Base-by-base conservation (phyloP, 2,113 vertebrate genomes). In the human region DNA sequence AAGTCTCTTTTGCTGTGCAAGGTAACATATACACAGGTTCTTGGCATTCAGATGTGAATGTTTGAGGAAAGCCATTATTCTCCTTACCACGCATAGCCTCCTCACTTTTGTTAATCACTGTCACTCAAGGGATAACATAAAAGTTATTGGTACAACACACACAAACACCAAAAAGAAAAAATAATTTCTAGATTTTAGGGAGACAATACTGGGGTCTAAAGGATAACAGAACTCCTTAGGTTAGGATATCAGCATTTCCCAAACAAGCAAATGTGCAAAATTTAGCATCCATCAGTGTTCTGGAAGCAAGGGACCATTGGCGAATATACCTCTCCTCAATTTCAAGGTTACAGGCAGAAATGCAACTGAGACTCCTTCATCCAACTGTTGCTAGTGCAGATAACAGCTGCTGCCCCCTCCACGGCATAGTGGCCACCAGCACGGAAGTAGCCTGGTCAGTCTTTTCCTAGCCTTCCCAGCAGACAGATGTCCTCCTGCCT, bases 281-380 rank as follows among this genome's bases (percentile, higher is more conserved):
- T 50, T 68, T 20, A 57, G 32, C 38, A 14, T 22, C 22, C 2
- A 0, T 50, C 12, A 8, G 16, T 48, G 52, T 83, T 93, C 45
- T 79, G 32, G 59, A 55, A 79, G 82, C 20, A 23, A n/a, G 43
- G 50, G 68, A 59, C 18, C 6, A 0, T 43, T 79, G 52, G 9
- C 45, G 27, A 64, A 78, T 38, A 25, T 1, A 18, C 27, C 9
- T 11, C 68, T 61, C 32, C 32, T 48, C 27, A 0, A 0, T 14
- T 78, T 35, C 81, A 38, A 81, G 72, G 79, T 25, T 64, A 85
- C 52, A 68, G 84, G 16, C 43, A 50, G 80, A 83, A 86, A 18
- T 3, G 14, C 76, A 86, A 61, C 75, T 76, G 73, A 45, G 40
- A 38, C 0, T 12, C n/a, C 50, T 82, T 52, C 55, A 5, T 72